These are phyloP conservation scores for Zenarchopterus dispar DNA, from an alignment of 2,797 vertebrate genomes.

Conservation along the genomic window DNA sequence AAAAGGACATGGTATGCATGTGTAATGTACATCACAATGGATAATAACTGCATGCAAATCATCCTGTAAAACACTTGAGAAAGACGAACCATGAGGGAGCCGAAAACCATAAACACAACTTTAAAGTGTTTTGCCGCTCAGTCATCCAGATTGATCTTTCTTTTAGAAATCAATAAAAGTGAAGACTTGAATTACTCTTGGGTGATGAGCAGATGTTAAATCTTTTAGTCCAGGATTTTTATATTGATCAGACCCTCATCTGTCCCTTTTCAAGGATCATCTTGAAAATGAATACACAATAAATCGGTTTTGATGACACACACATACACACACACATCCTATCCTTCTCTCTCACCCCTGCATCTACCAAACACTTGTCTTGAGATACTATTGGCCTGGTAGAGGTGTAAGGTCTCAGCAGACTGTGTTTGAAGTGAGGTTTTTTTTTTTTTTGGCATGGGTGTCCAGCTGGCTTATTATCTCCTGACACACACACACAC, in stretches of 20 bases:
- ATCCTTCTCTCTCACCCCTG: constrained; percentile 38
- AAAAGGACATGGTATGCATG: no score
- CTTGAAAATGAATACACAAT: constrained; percentile 21
- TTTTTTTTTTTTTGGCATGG: no score
- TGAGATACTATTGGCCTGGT: constrained; percentile 62
- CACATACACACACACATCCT: constrained; percentile 33
- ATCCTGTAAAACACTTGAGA: no score
- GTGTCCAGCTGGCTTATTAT: constrained; percentile 57
- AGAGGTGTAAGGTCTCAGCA: constrained; percentile 59
- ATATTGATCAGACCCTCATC: constrained; percentile 55
- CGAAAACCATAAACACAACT: neutral
- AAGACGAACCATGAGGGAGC: no score
- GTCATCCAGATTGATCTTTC: constrained; percentile 42
- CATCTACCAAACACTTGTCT: constrained; percentile 52
- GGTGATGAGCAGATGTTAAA: constrained; percentile 45
- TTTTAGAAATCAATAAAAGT: constrained; percentile 52
- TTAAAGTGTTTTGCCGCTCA: constrained; percentile 40
- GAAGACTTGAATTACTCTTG: constrained; percentile 31
- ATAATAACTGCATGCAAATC: no score
- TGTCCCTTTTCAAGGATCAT: constrained; percentile 44
- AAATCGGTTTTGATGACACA: constrained; percentile 17
- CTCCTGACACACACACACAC: constrained; percentile 40
- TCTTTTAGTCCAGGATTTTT: constrained; percentile 21
- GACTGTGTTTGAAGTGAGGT: constrained; percentile 74
- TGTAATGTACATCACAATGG: no score